Evolutionary conservation across 2,888 invertebrate species (phyloP).

Genomic region (Andricus curvator): DNA sequence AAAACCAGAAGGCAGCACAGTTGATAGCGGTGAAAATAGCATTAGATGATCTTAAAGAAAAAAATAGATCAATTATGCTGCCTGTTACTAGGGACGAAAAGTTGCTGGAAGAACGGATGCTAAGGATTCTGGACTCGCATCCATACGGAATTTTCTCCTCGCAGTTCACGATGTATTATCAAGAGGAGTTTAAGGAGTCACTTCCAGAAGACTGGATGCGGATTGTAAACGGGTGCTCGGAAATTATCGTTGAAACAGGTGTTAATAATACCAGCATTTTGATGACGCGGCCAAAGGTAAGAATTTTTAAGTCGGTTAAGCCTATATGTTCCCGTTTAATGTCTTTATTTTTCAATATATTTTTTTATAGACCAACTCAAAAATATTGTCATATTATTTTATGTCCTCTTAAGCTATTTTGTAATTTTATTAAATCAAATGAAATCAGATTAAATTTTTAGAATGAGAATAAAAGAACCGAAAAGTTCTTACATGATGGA

Average conservation of each 20-base stretch:
- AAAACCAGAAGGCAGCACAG: constrained; percentile 73
- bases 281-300: constrained; percentile 42
- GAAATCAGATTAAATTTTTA: too few relatives aligned
- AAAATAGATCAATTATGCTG: constrained; percentile 65
- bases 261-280: constrained; percentile 80
- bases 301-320: not conserved
- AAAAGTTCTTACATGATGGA: too few relatives aligned
- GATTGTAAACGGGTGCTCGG: constrained; percentile 81
- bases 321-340: too few relatives aligned
- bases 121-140: constrained; percentile 77
- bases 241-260: constrained; percentile 80
- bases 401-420: too few relatives aligned
- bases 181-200: constrained; percentile 83
- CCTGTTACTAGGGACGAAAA: constrained; percentile 61
- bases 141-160: constrained; percentile 79
- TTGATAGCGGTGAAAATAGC: constrained; percentile 77
- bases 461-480: too few relatives aligned
- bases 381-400: too few relatives aligned
- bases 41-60: constrained; percentile 71
- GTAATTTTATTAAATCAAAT: too few relatives aligned
- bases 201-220: constrained; percentile 86
- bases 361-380: too few relatives aligned
- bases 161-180: constrained; percentile 79
- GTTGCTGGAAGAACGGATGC: constrained; percentile 72
- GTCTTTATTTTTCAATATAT: too few relatives aligned